Base-by-base conservation (phyloP, 2,797 vertebrate genomes). In the Enteromius unitaeniatus region DNA sequence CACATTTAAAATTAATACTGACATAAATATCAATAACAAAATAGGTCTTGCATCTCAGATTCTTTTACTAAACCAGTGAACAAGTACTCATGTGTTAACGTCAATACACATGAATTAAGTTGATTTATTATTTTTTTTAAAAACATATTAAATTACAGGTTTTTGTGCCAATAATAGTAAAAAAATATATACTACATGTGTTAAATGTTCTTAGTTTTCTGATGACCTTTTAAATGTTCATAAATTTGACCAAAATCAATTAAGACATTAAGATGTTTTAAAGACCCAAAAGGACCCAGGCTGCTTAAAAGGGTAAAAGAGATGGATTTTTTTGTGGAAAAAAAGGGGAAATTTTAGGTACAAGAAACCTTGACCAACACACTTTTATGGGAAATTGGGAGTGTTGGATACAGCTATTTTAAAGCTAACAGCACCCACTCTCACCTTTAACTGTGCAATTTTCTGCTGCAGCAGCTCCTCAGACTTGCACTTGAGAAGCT, bases 401-500 rank as follows among this genome's bases (percentile, higher is more conserved):
- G 13, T 11, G 5, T 37, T 37, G 10, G 14, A 75, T 75, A 76
- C n/a, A 7, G 13, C 34, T 76, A 23, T 21, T 23, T 14, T 51
- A 23, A 74, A 42, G 45, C 0, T 1, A 64, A n/a, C 15, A 67
- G 14, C 40, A 26, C n/a, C 10, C 6, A 6, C 37, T 19, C 85
- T 84, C 90, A 96, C 96, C 96, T 96, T 96, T 58, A 96, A 84
- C 58, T 93, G 95, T 47, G 92, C 86, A 79, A 96, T 92, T 85
- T 91, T 91, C 86, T 96, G 94, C 64, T 96, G 95, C 55, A 96
- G 89, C 21, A 89, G 88, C 78, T 95, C 89, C 78, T 95, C 95
- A 0, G 95, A 95, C 84, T 95, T 95, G 91, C 94, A 93, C 89
- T 95, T 96, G 28, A 95, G 90, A 69, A 96, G 91, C 86, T 96